Base-by-base conservation (phyloP, 2,797 vertebrate species). In the Steatocranus sp. region DNA sequence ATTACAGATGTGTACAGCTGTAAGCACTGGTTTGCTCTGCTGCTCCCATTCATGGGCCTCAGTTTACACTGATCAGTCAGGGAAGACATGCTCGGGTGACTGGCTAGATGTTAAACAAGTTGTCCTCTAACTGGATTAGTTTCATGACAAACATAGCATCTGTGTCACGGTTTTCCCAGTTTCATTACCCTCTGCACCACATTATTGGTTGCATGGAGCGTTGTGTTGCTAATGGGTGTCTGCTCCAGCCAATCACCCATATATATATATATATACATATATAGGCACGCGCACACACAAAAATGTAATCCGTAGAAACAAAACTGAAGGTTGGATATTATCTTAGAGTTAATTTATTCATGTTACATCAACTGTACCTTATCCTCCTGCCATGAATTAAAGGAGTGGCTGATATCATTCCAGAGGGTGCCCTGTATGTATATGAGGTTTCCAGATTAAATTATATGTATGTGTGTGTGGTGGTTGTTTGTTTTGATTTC, bases 371-470 rank as follows among this genome's bases (percentile, higher is more conserved):
- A 79, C 68, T 58, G 58, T 86, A 46, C 7, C 23, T 80, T 87
- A 34, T 82, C 80, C 49, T 80, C 23, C 83, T 83, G 75, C 83
- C 78, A 79, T 79, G 41, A 75, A 78, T 76, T 82, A 34, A 50
- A 83, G 23, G 66, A 84, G 82, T 79, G 86, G 76, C 17, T 78
- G 73, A 79, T 88, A 77, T 91, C 86, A 87, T 90, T 93, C 87
- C 85, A 87, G 89, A 73, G 87, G 75, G 43, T 90, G 83, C 58
- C 77, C 78, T 91, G 89, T 95, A 78, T 96, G 94, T 94, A 93
- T 92, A 93, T 94, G 89, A 95, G 86, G 88, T 90, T 88, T 90
- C 86, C 89, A 87, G 87, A 91, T 88, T 92, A 93, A 94, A 93
- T 92, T 92, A 90, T 93, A 80, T 41, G 49, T 92, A 48, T 92